These are phyloP conservation scores for Nyleta sp. DNA, from an alignment of 2,888 invertebrate species.

Conservation along the genomic window DNA sequence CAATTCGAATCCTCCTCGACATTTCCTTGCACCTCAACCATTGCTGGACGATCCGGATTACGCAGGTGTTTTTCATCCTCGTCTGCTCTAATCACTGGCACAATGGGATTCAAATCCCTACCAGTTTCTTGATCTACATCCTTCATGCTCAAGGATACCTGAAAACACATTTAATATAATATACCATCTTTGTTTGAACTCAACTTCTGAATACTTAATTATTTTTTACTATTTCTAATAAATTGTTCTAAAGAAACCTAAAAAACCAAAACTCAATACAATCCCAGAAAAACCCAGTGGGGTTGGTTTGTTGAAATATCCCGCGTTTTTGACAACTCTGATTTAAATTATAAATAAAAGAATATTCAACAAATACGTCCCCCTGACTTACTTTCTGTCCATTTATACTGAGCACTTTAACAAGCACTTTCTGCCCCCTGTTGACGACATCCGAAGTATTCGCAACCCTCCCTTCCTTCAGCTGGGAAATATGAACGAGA, in stretches of 20 bases:
- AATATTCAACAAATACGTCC: no score
- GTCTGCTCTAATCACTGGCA: slow-evolving; percentile 86
- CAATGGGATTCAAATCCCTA: slow-evolving; percentile 95
- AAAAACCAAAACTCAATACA: no score
- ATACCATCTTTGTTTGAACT: no score
- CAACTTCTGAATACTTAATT: no score
- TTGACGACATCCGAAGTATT: slow-evolving; percentile 97
- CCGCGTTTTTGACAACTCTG: neutral
- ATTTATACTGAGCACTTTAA: slow-evolving; percentile 95
- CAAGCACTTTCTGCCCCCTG: slow-evolving; percentile 92
- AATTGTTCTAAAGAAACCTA: no score
- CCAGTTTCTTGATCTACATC: slow-evolving; percentile 98
- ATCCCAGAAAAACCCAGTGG: no score
- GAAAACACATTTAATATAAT: no score
- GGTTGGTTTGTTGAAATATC: no score
- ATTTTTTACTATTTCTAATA: no score
- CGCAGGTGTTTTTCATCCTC: slow-evolving; percentile 88
- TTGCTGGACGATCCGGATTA: slow-evolving; percentile 95
- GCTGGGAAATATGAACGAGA: slow-evolving; percentile 97
- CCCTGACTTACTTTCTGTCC: slow-evolving; percentile 89
- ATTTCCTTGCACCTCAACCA: slow-evolving; percentile 83
- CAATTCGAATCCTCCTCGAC: slow-evolving; percentile 91
- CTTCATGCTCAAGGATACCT: slow-evolving; percentile 98
- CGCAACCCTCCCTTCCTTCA: slow-evolving; percentile 96
- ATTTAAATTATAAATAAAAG: no score